Evolutionary conservation across 2,888 invertebrate genomes (phyloP).

Genomic region (Calameuta pallipes): DNA sequence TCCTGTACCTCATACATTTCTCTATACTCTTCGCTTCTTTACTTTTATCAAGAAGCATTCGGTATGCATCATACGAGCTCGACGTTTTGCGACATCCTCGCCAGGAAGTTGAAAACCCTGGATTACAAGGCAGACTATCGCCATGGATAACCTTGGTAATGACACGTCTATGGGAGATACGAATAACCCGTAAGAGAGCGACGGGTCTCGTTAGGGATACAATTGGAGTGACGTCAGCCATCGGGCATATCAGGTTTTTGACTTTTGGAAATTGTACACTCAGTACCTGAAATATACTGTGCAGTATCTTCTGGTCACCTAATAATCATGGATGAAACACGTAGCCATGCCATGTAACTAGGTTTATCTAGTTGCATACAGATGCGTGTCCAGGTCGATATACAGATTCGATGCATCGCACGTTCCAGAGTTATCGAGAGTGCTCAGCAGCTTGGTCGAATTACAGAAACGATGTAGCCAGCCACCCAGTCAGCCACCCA

Average conservation of each 20-base stretch:
- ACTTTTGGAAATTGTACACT: not conserved
- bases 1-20: not conserved
- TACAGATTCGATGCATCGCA: conserved; percentile 55
- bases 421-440: conserved; percentile 58
- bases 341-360: conserved; percentile 47
- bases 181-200: conserved; percentile 11
- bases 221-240: not conserved
- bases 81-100: conserved; percentile 13
- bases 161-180: conserved; percentile 24
- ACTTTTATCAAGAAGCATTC: conserved; percentile 16
- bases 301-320: conserved; percentile 17
- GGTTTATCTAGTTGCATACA: conserved; percentile 54
- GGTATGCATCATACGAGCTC: conserved; percentile 27
- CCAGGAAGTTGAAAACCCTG: conserved; percentile 25
- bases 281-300: not conserved
- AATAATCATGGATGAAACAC: conserved; percentile 47
- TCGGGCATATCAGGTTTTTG: not conserved
- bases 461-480: not conserved
- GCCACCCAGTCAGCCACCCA: too few species aligned
- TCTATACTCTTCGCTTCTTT: not conserved
- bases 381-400: conserved; percentile 38
- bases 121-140: conserved; percentile 17
- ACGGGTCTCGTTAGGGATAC: too few species aligned
- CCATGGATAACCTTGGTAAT: conserved; percentile 16
- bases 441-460: conserved; percentile 49